Evolutionary conservation across 1,140 invertebrate genomes (phyloP).

Genomic region (Drosophila melanogaster): Release_6_plus_ISO1_MT NT_033777.3:28596001-28596500

Average conservation of each 20-base stretch:
- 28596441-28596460: constrained; percentile 21
- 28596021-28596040: constrained; percentile 64
- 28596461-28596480: constrained; percentile 30
- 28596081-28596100: constrained; percentile 81
- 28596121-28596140: constrained; percentile 41
- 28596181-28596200: constrained; percentile 83
- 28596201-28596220: constrained; percentile 81
- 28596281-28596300: constrained; percentile 40
- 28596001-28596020: constrained; percentile 75
- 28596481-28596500: constrained; percentile 71
- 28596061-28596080: constrained; percentile 60
- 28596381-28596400: constrained; percentile 81
- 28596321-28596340: constrained; percentile 68
- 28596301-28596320: constrained; percentile 15
- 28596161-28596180: constrained; percentile 58
- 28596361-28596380: constrained; percentile 71
- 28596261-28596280: constrained; percentile 67
- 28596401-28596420: constrained; percentile 56
- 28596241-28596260: constrained; percentile 46
- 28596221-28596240: constrained; percentile 73
- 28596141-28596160: constrained; percentile 64
- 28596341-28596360: constrained; percentile 66
- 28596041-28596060: constrained; percentile 57
- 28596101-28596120: constrained; percentile 80
- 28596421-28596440: background rate